These are phyloP conservation scores for Caenorhabditis wallacei DNA, from an alignment of 2,888 invertebrate genomes.

Conservation along the genomic window DNA sequence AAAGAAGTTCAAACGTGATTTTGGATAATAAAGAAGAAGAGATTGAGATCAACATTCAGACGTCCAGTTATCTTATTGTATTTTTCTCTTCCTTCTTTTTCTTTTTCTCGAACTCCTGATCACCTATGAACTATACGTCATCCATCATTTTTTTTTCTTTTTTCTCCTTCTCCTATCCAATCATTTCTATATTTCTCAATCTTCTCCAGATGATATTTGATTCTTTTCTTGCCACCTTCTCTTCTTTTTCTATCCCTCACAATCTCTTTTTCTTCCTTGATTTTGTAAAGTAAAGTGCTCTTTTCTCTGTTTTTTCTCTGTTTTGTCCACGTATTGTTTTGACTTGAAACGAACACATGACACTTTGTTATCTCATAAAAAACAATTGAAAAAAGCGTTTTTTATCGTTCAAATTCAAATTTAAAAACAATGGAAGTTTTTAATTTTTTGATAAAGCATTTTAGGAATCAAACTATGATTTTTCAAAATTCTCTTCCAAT, in stretches of 20 bases:
- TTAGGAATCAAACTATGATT: background rate
- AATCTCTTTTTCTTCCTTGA: background rate
- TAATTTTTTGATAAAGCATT: background rate
- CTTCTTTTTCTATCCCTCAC: background rate
- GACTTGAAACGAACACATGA: slow-evolving; percentile 12
- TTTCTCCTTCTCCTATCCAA: slow-evolving; percentile 3
- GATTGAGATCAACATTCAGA: no score
- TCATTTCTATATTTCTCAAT: slow-evolving; percentile 25
- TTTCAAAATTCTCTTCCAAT: no score
- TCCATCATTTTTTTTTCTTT: slow-evolving; percentile 24
- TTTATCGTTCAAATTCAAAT: slow-evolving; percentile 2
- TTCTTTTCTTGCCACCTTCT: slow-evolving; percentile 33
- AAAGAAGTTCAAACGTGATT: no score
- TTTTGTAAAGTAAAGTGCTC: slow-evolving; percentile 37
- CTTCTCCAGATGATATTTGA: slow-evolving; percentile 33
- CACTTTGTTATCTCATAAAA: slow-evolving; percentile 5
- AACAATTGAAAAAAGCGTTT: slow-evolving; percentile 1
- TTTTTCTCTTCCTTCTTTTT: slow-evolving; percentile 1
- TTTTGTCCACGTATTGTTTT: slow-evolving; percentile 33
- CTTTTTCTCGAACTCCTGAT: background rate
- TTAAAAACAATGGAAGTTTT: slow-evolving; percentile 13
- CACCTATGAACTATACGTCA: slow-evolving; percentile 25
- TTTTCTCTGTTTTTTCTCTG: slow-evolving; percentile 11
- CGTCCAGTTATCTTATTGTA: background rate
- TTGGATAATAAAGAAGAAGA: no score